Evolutionary conservation across 2,113 vertebrate species (phyloP).

Genomic region (Neopipo cinnamomea): DNA sequence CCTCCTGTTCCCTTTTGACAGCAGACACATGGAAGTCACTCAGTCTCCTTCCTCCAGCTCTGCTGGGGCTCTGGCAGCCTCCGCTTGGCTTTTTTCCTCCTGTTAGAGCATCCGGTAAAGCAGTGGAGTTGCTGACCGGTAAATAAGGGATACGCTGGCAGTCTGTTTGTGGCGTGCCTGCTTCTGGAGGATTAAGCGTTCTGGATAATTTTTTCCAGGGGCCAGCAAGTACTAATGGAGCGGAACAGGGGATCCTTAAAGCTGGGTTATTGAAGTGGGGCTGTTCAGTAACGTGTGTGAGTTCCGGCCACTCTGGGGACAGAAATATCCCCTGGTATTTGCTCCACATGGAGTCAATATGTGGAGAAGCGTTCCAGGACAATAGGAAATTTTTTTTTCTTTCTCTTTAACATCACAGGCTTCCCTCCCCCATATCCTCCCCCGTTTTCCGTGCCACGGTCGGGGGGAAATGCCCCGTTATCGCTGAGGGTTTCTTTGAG

Average conservation of each 20-base stretch:
- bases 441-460: slow-evolving; percentile 11
- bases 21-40: slow-evolving; percentile 57
- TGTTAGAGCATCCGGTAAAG: slow-evolving; percentile 37
- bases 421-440: slow-evolving; percentile 29
- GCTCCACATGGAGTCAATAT: slow-evolving; percentile 46
- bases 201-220: background rate
- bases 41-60: slow-evolving; percentile 41
- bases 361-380: slow-evolving; percentile 21
- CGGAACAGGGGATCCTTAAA: background rate
- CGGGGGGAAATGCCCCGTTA: slow-evolving; percentile 13
- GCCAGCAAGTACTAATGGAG: background rate
- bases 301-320: background rate
- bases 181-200: slow-evolving; percentile 15
- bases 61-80: slow-evolving; percentile 60
- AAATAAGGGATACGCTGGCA: slow-evolving; percentile 26
- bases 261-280: background rate
- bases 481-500: background rate
- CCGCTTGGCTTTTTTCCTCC: slow-evolving; percentile 37
- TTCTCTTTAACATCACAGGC: slow-evolving; percentile 28
- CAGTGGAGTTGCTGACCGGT: slow-evolving; percentile 35
- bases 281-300: background rate
- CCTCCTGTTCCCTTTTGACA: slow-evolving; percentile 45
- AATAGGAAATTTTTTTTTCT: background rate
- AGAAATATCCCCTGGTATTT: slow-evolving; percentile 5
- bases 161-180: background rate